A percentile compares a stretch with the other conserved stretches of the same genome.
These are phyloP conservation scores for Listronotus bonariensis DNA, from an alignment of 1,140 invertebrate species.

Conservation along the genomic window DNA sequence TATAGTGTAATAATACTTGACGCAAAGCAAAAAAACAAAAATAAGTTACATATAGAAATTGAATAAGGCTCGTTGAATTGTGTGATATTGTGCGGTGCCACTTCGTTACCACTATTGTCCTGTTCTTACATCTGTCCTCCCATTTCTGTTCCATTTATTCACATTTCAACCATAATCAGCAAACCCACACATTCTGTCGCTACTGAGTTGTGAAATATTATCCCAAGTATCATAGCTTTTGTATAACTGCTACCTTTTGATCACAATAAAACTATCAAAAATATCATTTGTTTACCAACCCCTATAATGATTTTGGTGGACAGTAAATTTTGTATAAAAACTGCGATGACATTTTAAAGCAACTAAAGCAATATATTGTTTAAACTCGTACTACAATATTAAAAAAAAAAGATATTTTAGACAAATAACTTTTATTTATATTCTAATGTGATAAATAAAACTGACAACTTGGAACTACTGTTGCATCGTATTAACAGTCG, in stretches of 20 bases:
- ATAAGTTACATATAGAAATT: constrained; percentile 11
- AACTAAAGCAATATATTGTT: too few relatives aligned
- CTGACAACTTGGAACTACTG: too few relatives aligned
- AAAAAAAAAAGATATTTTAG: too few relatives aligned
- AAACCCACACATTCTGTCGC: constrained; percentile 36
- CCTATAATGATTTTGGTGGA: too few relatives aligned
- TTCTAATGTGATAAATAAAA: too few relatives aligned
- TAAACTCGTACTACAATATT: too few relatives aligned
- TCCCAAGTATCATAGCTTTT: constrained; percentile 15
- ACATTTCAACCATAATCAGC: constrained; percentile 38
- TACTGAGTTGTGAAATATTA: constrained; percentile 33
- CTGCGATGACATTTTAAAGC: too few relatives aligned
- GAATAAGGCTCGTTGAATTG: constrained; percentile 34
- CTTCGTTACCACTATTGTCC: constrained; percentile 48
- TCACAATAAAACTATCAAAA: constrained; percentile 2
- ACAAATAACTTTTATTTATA: too few relatives aligned
- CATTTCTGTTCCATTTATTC: constrained; percentile 36
- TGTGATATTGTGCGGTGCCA: constrained; percentile 38
- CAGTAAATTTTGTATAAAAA: too few relatives aligned
- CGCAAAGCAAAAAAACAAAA: constrained; percentile 10
- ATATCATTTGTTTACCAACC: constrained; percentile 1
- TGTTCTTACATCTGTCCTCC: constrained; percentile 44
- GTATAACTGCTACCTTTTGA: constrained; percentile 20
- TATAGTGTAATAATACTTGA: constrained; percentile 8
- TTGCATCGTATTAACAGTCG: too few relatives aligned